Evolutionary conservation across 2,113 vertebrate genomes (phyloP).

Genomic region (Nyctibius bracteatus): DNA sequence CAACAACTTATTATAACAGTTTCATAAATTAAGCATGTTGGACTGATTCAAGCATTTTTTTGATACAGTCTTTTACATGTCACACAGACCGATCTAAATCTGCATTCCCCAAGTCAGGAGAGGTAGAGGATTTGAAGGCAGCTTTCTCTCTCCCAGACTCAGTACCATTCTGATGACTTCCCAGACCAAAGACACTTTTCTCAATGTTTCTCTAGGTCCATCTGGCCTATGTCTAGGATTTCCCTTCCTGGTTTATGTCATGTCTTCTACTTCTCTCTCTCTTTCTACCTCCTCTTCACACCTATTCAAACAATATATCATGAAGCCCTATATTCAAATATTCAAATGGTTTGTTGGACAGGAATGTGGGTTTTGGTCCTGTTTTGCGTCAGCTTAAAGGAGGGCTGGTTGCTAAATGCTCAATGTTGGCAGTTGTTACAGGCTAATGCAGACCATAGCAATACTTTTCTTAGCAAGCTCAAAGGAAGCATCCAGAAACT

Average conservation of each 20-base stretch:
- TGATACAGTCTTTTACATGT: background rate
- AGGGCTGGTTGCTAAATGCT: background rate
- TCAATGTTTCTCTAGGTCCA: background rate
- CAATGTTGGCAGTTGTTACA: accelerated
- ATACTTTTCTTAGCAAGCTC: background rate
- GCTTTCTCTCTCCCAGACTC: background rate
- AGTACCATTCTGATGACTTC: background rate
- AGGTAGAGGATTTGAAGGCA: background rate
- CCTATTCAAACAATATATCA: background rate
- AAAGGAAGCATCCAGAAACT: background rate
- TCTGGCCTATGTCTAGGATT: background rate
- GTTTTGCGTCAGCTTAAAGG: background rate
- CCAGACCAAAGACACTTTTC: background rate
- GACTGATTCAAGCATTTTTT: background rate
- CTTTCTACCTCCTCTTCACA: background rate
- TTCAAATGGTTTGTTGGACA: background rate
- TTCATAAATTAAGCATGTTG: background rate
- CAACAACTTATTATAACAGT: background rate
- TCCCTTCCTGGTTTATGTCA: background rate
- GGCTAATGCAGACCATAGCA: background rate
- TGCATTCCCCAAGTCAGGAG: background rate
- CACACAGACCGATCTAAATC: background rate
- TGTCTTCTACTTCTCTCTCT: background rate
- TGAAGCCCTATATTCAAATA: background rate
- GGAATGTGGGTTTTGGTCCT: background rate